Conservation (phyloP, 2,113 vertebrate species). For the Scomber scombrus region DNA sequence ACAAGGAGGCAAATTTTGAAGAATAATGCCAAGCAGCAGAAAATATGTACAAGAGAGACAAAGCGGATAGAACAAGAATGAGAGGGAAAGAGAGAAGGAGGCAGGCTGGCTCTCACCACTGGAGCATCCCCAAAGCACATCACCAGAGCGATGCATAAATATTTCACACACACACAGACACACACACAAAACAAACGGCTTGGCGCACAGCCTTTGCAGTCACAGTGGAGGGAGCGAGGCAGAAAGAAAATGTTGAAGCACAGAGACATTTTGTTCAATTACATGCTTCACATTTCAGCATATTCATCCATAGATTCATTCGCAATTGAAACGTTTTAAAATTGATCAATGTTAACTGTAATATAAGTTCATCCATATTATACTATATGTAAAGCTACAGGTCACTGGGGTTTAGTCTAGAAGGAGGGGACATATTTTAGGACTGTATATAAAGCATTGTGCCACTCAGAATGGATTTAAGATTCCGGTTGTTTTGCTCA, state of each 20-base stretch:
- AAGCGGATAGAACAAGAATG: neutral
- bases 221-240: slow-evolving; percentile 52
- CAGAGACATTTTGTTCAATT: slow-evolving; percentile 42
- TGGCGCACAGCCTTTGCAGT: slow-evolving; percentile 56
- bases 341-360: neutral
- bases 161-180: slow-evolving; percentile 67
- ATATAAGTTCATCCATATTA: slow-evolving; percentile 12
- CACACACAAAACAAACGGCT: slow-evolving; percentile 59
- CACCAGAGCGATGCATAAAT: slow-evolving; percentile 74
- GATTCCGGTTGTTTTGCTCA: slow-evolving; percentile 42
- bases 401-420: neutral
- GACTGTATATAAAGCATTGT: neutral
- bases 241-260: slow-evolving; percentile 44
- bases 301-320: slow-evolving; percentile 20
- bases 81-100: neutral
- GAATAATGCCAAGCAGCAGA: slow-evolving; percentile 17
- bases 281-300: slow-evolving; percentile 53
- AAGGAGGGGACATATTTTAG: neutral
- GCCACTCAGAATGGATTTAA: slow-evolving; percentile 38
- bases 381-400: neutral
- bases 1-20: neutral
- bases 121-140: slow-evolving; percentile 74
- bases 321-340: neutral
- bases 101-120: slow-evolving; percentile 65
- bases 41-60: slow-evolving; percentile 25